phyloP scores from a whole-genome alignment of 2,797 vertebrate genomes.

The Smutsia gigantea region DNA sequence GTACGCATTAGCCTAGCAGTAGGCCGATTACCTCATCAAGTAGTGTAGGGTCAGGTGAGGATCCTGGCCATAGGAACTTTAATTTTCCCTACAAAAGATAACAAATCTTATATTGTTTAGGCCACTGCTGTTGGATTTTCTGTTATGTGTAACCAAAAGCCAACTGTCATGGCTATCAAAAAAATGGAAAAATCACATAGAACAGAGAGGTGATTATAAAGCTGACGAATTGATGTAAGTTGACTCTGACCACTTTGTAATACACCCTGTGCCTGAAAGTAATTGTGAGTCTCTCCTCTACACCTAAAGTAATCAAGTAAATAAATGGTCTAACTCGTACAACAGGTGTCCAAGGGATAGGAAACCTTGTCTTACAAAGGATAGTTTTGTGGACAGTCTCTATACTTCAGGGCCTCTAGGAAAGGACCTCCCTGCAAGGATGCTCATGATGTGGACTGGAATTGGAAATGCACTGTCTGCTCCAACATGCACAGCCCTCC shows the following conservation, averaged over 20 bases:
- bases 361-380: rapidly evolving
- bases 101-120: too few species aligned
- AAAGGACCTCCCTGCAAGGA: too few species aligned
- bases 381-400: rapidly evolving
- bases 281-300: neutral
- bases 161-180: neutral
- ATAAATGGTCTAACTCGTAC: neutral
- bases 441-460: rapidly evolving
- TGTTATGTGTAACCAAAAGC: neutral
- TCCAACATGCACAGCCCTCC: rapidly evolving
- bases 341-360: rapidly evolving
- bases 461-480: rapidly evolving
- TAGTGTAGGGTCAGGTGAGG: too few species aligned
- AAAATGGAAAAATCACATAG: neutral
- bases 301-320: neutral
- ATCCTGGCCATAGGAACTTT: too few species aligned
- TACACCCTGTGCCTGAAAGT: neutral
- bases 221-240: rapidly evolving
- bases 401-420: neutral
- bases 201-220: rapidly evolving
- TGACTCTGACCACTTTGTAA: too few species aligned
- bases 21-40: too few species aligned
- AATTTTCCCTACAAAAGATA: too few species aligned
- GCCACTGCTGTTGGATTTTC: neutral
- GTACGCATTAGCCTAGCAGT: too few species aligned